These are phyloP conservation scores for Watsonalla cultraria DNA, from an alignment of 2,888 invertebrate species.

Conservation along the genomic window DNA sequence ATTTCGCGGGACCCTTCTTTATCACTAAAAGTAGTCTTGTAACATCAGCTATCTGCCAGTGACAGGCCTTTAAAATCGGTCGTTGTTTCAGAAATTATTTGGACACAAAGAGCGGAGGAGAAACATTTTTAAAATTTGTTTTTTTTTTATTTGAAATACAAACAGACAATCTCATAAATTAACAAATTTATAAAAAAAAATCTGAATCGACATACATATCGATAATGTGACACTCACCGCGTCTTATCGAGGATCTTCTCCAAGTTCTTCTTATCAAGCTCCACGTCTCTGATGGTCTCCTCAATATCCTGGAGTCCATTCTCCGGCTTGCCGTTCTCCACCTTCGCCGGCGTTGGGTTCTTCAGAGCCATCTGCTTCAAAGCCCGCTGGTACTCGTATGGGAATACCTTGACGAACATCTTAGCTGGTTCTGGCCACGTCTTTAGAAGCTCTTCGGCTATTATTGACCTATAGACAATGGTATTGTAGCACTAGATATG, in stretches of 20 bases:
- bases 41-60: too few relatives aligned
- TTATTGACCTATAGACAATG: slow-evolving; percentile 76
- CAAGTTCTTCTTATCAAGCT: slow-evolving; percentile 87
- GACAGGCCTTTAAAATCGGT: too few relatives aligned
- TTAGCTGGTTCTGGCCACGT: slow-evolving; percentile 88
- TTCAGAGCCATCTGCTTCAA: slow-evolving; percentile 81
- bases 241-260: slow-evolving; percentile 91
- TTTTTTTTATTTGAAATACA: too few relatives aligned
- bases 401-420: slow-evolving; percentile 97
- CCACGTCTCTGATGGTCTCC: slow-evolving; percentile 88
- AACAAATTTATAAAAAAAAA: too few relatives aligned
- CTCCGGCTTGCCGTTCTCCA: slow-evolving; percentile 52
- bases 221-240: slow-evolving; percentile 52
- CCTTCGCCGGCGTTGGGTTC: slow-evolving; percentile 29
- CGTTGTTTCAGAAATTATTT: too few relatives aligned
- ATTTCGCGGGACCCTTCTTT: too few relatives aligned
- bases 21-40: too few relatives aligned
- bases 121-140: too few relatives aligned
- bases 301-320: slow-evolving; percentile 88
- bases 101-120: too few relatives aligned
- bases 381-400: slow-evolving; percentile 96
- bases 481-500: not conserved
- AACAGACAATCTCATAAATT: too few relatives aligned
- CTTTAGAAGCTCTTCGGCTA: slow-evolving; percentile 88
- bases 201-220: too few relatives aligned